Evolutionary conservation across 2,113 vertebrate species (phyloP).

Genomic region (Tringa solitaria): DNA sequence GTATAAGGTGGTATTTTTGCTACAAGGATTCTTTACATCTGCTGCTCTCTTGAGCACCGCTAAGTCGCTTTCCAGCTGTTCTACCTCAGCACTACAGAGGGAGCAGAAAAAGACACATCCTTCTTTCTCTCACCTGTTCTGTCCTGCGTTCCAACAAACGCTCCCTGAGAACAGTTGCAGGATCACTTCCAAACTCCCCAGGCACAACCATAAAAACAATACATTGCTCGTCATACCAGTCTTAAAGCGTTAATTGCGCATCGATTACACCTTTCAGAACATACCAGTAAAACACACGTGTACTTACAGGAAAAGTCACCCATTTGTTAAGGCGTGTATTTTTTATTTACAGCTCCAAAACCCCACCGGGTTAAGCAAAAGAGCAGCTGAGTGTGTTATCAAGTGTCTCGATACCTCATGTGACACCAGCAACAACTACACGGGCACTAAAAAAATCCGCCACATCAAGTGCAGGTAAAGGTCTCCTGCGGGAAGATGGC

Average conservation of each 20-base stretch:
- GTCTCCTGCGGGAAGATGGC: background rate
- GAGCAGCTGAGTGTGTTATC: background rate
- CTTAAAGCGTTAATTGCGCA: constrained; percentile 16
- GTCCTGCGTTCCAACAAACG: background rate
- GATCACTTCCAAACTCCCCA: background rate
- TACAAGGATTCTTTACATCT: background rate
- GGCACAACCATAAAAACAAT: background rate
- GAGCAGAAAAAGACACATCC: background rate
- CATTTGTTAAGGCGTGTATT: background rate
- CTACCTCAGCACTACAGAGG: background rate
- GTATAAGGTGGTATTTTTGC: background rate
- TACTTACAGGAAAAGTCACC: background rate
- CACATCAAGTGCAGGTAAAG: background rate
- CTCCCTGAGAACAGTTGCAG: background rate
- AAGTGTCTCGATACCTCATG: background rate
- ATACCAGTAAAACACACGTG: background rate
- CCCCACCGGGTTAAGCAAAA: background rate
- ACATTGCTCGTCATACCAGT: background rate
- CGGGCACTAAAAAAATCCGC: background rate
- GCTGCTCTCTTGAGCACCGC: background rate
- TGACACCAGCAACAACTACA: constrained; percentile 34
- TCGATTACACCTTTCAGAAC: constrained; percentile 37
- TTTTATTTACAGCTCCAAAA: constrained; percentile 19
- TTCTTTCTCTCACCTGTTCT: background rate
- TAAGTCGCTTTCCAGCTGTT: background rate